Evolutionary conservation across 2,797 vertebrate genomes (phyloP).

Genomic region (Xerus rutilus): DNA sequence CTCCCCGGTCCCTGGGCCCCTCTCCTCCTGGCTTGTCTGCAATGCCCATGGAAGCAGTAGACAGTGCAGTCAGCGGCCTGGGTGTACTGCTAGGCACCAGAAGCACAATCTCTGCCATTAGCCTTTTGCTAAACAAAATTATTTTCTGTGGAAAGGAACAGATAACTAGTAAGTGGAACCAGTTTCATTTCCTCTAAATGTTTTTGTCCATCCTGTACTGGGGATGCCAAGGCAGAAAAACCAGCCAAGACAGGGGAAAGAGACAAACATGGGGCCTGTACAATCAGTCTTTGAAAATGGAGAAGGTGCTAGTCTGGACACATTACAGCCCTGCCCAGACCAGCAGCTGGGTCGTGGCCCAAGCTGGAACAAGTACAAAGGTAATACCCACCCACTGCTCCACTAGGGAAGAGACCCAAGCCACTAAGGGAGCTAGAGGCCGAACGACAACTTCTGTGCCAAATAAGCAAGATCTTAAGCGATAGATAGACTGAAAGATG

Average conservation of each 20-base stretch:
- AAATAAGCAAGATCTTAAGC: background rate
- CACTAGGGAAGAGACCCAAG: background rate
- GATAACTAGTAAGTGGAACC: background rate
- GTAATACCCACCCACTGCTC: background rate
- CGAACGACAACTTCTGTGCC: background rate
- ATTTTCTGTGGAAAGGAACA: background rate
- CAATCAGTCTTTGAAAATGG: slow-evolving; percentile 61
- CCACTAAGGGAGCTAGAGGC: background rate
- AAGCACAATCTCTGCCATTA: background rate
- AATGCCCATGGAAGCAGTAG: background rate
- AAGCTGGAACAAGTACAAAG: background rate
- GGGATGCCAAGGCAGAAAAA: slow-evolving; percentile 50
- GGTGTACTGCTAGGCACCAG: background rate
- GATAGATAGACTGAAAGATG: background rate
- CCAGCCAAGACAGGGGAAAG: slow-evolving; percentile 50
- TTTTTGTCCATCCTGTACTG: background rate
- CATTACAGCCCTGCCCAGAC: background rate
- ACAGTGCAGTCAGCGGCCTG: background rate
- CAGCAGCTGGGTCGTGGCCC: background rate
- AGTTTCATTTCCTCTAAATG: slow-evolving; percentile 58
- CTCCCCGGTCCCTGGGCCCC: background rate
- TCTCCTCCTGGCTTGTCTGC: background rate
- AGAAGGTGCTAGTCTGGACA: slow-evolving; percentile 34
- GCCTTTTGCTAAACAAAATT: background rate
- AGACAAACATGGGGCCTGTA: slow-evolving; percentile 21